phyloP scores from a whole-genome alignment of 2,797 vertebrate species.

The Chaenodraco wilsoni region DNA sequence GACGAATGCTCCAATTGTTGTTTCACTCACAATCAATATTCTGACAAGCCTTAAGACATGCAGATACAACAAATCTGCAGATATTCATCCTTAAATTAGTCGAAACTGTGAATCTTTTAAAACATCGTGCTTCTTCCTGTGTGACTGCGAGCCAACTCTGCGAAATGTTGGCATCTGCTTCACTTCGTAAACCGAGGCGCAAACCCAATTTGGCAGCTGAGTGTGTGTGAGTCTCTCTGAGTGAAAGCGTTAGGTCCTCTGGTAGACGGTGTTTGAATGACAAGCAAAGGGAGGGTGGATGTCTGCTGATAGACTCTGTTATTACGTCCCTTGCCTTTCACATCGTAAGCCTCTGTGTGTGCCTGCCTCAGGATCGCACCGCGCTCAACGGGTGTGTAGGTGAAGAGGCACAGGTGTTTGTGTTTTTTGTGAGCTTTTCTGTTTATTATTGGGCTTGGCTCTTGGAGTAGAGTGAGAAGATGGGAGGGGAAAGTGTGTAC shows the following conservation, averaged over 20 bases:
- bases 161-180: constrained; percentile 66
- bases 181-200: constrained; percentile 48
- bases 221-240: constrained; percentile 50
- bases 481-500: constrained; percentile 16
- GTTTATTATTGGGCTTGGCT: constrained; percentile 48
- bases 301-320: constrained; percentile 64
- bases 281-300: constrained; percentile 61
- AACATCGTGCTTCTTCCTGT: constrained; percentile 43
- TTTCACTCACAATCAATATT: constrained; percentile 40
- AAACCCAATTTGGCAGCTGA: constrained; percentile 71
- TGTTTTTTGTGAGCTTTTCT: constrained; percentile 34
- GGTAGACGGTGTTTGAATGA: constrained; percentile 70
- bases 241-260: constrained; percentile 50
- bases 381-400: constrained; percentile 48
- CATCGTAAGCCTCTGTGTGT: constrained; percentile 52
- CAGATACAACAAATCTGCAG: constrained; percentile 26
- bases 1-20: constrained; percentile 11
- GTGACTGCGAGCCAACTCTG: constrained; percentile 64
- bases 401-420: constrained; percentile 39
- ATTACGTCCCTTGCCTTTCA: constrained; percentile 60
- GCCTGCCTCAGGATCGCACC: constrained; percentile 57
- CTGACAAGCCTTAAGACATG: constrained; percentile 37
- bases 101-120: constrained; percentile 57
- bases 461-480: constrained; percentile 34
- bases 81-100: constrained; percentile 54